These are phyloP conservation scores for Capitulum mitella DNA, from an alignment of 2,888 invertebrate genomes.

Conservation along the genomic window DNA sequence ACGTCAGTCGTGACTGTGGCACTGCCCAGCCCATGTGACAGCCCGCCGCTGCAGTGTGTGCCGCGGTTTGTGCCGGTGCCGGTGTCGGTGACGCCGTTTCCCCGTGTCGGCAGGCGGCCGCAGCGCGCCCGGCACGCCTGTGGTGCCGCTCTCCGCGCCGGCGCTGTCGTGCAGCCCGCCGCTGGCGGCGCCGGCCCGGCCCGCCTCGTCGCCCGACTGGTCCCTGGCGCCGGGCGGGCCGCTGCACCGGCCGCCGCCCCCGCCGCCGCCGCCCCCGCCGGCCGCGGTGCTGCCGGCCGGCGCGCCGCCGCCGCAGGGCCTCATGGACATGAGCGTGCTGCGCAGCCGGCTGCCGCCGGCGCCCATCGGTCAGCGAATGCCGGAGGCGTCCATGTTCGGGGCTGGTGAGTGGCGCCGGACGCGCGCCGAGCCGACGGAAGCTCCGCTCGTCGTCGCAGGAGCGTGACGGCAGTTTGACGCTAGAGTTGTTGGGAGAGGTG, in stretches of 20 bases:
- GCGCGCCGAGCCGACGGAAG: no score
- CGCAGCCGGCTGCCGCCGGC: conserved; percentile 19
- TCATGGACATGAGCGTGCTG: conserved; percentile 1
- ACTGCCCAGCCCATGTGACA: no score
- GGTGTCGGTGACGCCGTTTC: no score
- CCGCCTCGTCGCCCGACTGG: conserved; percentile 28
- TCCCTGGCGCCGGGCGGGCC: conserved; percentile 36
- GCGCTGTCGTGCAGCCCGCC: background rate
- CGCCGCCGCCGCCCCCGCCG: conserved; percentile 30
- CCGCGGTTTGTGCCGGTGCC: no score
- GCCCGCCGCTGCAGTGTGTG: no score
- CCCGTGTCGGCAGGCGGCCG: conserved; percentile 37
- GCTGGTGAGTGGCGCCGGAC: background rate
- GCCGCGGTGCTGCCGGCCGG: conserved; percentile 29
- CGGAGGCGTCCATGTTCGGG: background rate
- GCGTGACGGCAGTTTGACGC: background rate
- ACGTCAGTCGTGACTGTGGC: no score
- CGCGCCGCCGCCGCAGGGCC: conserved; percentile 30
- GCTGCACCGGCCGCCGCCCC: conserved; percentile 26
- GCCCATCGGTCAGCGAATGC: conserved; percentile 18
- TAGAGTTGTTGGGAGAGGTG: background rate
- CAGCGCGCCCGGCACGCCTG: conserved; percentile 36
- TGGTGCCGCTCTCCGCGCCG: background rate
- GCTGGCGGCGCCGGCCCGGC: conserved; percentile 20
- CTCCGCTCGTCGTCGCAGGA: background rate